Base-by-base conservation (phyloP, 2,797 vertebrate species). In the Acropternis orthonyx region DNA sequence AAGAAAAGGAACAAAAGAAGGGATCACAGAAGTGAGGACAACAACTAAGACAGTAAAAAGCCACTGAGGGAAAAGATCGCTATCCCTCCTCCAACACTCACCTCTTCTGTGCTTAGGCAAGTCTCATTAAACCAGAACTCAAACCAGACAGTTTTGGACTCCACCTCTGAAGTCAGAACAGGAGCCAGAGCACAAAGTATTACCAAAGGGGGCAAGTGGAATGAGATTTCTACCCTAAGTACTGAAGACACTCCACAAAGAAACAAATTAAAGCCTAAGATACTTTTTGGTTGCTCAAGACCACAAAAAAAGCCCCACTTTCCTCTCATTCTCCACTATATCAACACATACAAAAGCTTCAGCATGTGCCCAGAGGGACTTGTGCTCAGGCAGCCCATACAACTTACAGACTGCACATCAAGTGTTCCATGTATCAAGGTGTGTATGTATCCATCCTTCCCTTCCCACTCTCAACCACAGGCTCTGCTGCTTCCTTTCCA, bases 1-100 rank as follows among this genome's bases (percentile, higher is more conserved):
- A 78, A 65, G 30, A 89, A 83, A 65, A 83, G n/a, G 41, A 83
- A 95, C 76, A 93, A 96, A 93, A 89, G 87, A 88, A 94, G 46
- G 16, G 59, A 92, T 88, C 43, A 41, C 7, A 41, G 17, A 84
- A 72, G 28, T 12, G 11, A 84, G 16, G 62, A 65, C 30, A 76
- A 94, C 27, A 94, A 93, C 66, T 72, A 85, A 84, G 51, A 44
- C 23, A 55, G 73, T 26, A 82, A 92, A 94, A 95, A 90, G 90
- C 34, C 55, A 52, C 36, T 72, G 34, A 11, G 43, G 51, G 75
- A 86, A 83, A 84, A 48, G n/a, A 84, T 43, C 23, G 19, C 44
- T 92, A 41, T 36, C 14, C 55, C 41, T 88, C 23, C n/a, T 90
- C 54, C 62, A 71, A 84, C 16, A 76, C 15, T n/a, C 16, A 62